These are phyloP conservation scores for Brachionus calyciflorus DNA, from an alignment of 1,140 invertebrate species.

Conservation along the genomic window DNA sequence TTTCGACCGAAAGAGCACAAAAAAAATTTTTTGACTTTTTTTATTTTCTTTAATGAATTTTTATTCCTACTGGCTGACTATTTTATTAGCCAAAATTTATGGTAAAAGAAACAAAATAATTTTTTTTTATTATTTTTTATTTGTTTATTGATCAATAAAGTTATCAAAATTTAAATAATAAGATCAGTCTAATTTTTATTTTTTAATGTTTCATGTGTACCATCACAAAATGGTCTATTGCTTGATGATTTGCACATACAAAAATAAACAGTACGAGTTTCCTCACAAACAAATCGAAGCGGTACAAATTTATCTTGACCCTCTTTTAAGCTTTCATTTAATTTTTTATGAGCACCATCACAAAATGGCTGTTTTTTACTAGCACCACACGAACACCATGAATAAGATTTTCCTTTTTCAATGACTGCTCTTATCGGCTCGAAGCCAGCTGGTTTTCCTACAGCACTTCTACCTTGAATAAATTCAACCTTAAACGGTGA, in stretches of 20 bases:
- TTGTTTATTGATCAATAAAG: background rate
- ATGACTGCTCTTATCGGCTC: slow-evolving; percentile 76
- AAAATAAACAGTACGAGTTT: slow-evolving; percentile 91
- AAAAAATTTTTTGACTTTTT: background rate
- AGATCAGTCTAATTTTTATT: background rate
- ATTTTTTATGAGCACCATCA: slow-evolving; percentile 80
- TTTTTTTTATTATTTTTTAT: background rate
- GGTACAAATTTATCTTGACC: slow-evolving; percentile 64
- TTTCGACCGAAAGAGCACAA: too few species aligned
- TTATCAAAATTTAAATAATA: too few species aligned
- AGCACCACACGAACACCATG: slow-evolving; percentile 88
- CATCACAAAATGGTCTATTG: slow-evolving; percentile 94
- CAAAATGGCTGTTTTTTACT: slow-evolving; percentile 88
- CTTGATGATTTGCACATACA: slow-evolving; percentile 96
- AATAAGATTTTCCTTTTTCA: slow-evolving; percentile 75
- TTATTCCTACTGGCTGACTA: background rate
- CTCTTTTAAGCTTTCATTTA: slow-evolving; percentile 58
- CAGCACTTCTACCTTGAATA: slow-evolving; percentile 30
- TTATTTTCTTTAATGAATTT: background rate
- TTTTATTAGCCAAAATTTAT: slow-evolving; percentile 14
- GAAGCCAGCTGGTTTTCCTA: slow-evolving; percentile 16
- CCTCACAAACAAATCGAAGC: slow-evolving; percentile 75
- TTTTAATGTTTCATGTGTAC: slow-evolving; percentile 72
- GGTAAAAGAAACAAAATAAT: background rate
- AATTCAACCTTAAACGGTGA: slow-evolving; percentile 10